Percentiles rank a stretch among this genome's conserved stretches.
Evolutionary conservation across 2,113 vertebrate species (phyloP).

Genomic region (Garra rufa): DNA sequence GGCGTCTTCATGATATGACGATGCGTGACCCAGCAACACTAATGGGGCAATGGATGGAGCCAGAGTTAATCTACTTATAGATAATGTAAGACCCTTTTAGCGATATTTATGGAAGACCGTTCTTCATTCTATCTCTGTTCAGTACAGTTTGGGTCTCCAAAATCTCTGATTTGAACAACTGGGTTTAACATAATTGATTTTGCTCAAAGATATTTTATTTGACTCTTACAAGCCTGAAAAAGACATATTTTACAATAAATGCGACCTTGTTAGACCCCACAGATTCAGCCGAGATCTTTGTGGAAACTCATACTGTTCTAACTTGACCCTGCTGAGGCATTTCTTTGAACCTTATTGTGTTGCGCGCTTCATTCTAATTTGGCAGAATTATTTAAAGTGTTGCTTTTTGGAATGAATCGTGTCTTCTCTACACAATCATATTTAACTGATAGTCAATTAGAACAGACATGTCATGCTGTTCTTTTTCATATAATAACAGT

Average conservation of each 20-base stretch:
- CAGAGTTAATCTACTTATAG: slow-evolving; percentile 57
- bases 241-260: background rate
- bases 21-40: slow-evolving; percentile 24
- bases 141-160: slow-evolving; percentile 48
- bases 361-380: background rate
- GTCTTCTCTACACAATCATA: background rate
- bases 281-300: background rate
- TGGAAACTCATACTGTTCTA: background rate
- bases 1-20: slow-evolving; percentile 24
- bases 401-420: background rate
- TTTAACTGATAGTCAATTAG: background rate
- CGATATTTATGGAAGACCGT: slow-evolving; percentile 55
- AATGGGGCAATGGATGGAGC: slow-evolving; percentile 52
- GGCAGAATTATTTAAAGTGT: background rate
- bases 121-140: slow-evolving; percentile 51
- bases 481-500: background rate
- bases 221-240: background rate
- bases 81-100: slow-evolving; percentile 60
- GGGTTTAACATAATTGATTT: slow-evolving; percentile 42
- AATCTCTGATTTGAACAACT: slow-evolving; percentile 47
- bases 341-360: background rate
- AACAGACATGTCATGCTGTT: background rate
- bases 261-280: background rate
- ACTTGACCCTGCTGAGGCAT: background rate
- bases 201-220: slow-evolving; percentile 29